phyloP scores from a whole-genome alignment of 2,113 vertebrate genomes.

The Phasianus colchicus region DNA sequence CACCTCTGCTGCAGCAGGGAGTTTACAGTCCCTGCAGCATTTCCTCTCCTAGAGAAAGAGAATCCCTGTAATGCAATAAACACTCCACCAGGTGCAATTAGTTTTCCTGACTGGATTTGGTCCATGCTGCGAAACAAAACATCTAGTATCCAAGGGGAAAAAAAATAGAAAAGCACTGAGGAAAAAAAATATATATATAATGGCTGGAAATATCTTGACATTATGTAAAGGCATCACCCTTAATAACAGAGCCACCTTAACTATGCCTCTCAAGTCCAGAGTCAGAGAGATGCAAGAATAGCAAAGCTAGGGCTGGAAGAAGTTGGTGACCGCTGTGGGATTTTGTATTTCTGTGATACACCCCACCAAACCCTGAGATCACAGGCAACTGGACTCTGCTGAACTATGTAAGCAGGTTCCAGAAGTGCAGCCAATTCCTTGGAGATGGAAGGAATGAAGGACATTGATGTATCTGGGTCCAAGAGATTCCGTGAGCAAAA shows the following conservation, averaged over 20 bases:
- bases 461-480: neutral
- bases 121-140: neutral
- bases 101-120: neutral
- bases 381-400: neutral
- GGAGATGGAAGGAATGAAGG: neutral
- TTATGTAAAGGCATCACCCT: neutral
- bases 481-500: neutral
- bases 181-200: neutral
- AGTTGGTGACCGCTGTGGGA: neutral
- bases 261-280: neutral
- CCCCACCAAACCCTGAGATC: constrained; percentile 18
- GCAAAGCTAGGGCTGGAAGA: neutral
- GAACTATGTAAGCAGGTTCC: neutral
- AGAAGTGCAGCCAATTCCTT: neutral
- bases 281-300: neutral
- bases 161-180: neutral
- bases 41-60: too few relatives aligned
- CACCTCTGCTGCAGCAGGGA: neutral
- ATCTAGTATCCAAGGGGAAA: neutral
- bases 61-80: neutral
- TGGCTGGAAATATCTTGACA: neutral
- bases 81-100: neutral
- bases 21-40: neutral
- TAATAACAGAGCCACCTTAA: neutral
- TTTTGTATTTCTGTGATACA: neutral